Evolutionary conservation across 2,888 invertebrate genomes (phyloP), one percentile per base, ranked within the genome.

Genomic region (Neoaliturus tenellus): DNA sequence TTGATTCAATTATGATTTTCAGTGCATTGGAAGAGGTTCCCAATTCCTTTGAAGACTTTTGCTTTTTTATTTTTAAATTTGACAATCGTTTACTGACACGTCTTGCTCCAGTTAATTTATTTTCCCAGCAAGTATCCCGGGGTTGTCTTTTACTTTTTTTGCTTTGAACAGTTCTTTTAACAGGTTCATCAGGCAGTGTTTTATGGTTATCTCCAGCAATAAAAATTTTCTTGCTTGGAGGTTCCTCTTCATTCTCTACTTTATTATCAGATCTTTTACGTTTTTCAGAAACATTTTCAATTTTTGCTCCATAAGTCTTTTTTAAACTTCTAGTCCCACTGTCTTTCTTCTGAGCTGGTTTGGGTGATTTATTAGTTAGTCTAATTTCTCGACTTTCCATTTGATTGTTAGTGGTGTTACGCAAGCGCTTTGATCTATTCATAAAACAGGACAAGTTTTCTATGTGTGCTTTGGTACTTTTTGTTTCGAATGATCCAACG

Each of bases 81-180:
- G 55, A 51, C 28, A 78, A 14, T 35, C 78, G 78, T 55, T 78
- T 78, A 28, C 78, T 78, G 8, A 78, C 78, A 25, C 78, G 51
- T 55, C 78, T 48, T 20, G 78, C 78, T 33, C 78, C 78, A 0
- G 78, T 78, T 35, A 78, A 35, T 44, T 78, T 78, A 33, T 55
- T 78, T 55, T 78, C 78, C 78, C 78, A 78, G 20, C 14, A 51
- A 0, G 23, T 8, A 39, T 39, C 41, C 10, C 41, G 1, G 3
- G 71, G 10, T 23, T 71, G 35, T 6, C n/a, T 35, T 17, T 62
- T 55, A 23, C 55, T 62, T 62, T 62, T 62, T 31, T 31, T 62
- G 4, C 14, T 62, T 8, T 62, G 28, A 17, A 5, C 31, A 17
- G 31, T 62, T 62, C 17, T 31, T 62, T 31, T 31, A 28, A 39